A percentile compares a stretch with the other conserved stretches of the same genome.
phyloP scores from a whole-genome alignment of 2,113 vertebrate genomes.

The Phalacrocorax brasilianus region DNA sequence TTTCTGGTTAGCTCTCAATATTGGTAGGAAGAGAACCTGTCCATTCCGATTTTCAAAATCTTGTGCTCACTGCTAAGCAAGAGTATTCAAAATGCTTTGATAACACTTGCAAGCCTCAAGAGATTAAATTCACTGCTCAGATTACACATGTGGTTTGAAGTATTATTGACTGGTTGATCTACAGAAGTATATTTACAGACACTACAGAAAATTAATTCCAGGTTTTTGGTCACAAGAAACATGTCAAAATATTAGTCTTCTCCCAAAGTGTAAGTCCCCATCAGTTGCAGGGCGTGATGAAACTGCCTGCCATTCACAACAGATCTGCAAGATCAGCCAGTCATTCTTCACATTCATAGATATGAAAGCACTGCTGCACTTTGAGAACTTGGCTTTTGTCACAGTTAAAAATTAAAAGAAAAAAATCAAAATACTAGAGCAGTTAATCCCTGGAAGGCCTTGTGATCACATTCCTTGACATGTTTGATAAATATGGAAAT shows the following conservation, averaged over 20 bases:
- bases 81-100: neutral
- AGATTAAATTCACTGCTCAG: neutral
- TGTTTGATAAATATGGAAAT: constrained; percentile 71
- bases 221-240: neutral
- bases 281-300: neutral
- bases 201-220: neutral
- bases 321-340: constrained; percentile 25
- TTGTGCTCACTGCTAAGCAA: neutral
- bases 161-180: neutral
- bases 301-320: neutral
- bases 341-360: constrained; percentile 3
- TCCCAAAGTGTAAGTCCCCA: neutral
- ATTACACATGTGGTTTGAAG: neutral
- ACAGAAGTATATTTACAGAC: neutral
- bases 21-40: neutral
- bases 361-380: constrained; percentile 21
- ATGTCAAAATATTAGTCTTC: constrained; percentile 16
- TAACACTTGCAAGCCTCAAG: neutral
- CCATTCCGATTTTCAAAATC: neutral
- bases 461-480: constrained; percentile 50
- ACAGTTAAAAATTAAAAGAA: neutral
- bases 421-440: constrained; percentile 18
- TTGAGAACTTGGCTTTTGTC: constrained; percentile 48
- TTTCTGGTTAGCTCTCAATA: neutral
- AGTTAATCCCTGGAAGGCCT: constrained; percentile 68